These are phyloP conservation scores for Mareca strepera DNA, from an alignment of 2,797 vertebrate genomes.

Conservation along the genomic window DNA sequence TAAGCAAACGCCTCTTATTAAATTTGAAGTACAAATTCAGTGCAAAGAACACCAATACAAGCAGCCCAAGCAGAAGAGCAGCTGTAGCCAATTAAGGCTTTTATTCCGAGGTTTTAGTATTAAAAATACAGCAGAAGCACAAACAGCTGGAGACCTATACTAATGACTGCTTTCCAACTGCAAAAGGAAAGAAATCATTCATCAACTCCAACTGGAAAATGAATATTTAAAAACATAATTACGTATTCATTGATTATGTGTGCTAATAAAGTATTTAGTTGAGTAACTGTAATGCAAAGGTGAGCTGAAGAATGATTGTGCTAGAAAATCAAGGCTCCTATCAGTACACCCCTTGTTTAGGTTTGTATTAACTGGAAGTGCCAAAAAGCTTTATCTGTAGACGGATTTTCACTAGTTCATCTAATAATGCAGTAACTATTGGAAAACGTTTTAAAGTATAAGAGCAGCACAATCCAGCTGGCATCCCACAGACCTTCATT, in stretches of 20 bases:
- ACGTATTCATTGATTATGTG: background rate
- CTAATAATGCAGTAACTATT: constrained; percentile 47
- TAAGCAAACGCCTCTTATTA: background rate
- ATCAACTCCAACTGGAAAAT: background rate
- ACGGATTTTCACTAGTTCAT: constrained; percentile 38
- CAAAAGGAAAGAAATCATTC: background rate
- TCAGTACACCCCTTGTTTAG: constrained; percentile 41
- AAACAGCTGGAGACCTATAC: background rate
- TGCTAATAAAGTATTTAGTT: background rate
- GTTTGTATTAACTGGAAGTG: constrained; percentile 17
- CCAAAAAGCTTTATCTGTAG: constrained; percentile 44
- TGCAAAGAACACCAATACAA: background rate
- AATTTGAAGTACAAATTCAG: background rate
- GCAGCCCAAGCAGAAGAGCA: background rate
- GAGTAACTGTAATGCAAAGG: background rate
- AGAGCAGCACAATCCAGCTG: constrained; percentile 54
- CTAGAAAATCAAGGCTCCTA: constrained; percentile 41
- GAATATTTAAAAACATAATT: background rate
- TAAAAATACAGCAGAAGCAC: background rate
- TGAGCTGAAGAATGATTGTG: background rate
- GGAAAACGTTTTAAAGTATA: constrained; percentile 44
- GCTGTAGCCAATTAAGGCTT: background rate
- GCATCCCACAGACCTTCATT: constrained; percentile 16
- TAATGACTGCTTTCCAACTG: background rate
- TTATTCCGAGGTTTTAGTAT: background rate